Conservation (phyloP, 2,113 vertebrate species). For the Megaceryle maxima region DNA sequence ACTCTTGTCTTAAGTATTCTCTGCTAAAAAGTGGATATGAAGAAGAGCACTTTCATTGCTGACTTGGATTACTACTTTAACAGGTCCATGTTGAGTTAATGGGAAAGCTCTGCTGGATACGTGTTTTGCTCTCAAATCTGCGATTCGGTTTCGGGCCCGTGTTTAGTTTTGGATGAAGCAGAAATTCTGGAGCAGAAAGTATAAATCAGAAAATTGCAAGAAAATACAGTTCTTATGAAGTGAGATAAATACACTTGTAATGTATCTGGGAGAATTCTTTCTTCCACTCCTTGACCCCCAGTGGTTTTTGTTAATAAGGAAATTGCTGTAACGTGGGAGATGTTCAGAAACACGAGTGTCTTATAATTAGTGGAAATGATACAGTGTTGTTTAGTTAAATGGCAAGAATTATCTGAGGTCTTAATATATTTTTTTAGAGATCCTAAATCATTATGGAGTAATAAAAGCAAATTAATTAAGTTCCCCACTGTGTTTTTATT, state of each 20-base stretch:
- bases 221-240: background rate
- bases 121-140: background rate
- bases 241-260: background rate
- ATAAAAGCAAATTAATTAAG: slow-evolving; percentile 52
- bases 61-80: background rate
- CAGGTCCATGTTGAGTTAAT: background rate
- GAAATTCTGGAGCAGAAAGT: background rate
- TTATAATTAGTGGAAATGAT: background rate
- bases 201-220: slow-evolving; percentile 25
- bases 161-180: slow-evolving; percentile 29
- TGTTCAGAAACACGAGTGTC: background rate
- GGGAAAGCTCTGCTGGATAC: background rate
- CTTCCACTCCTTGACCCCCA: background rate
- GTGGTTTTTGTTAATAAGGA: background rate
- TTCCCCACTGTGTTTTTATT: slow-evolving; percentile 18
- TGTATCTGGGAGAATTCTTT: background rate
- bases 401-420: background rate
- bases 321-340: background rate
- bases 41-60: background rate
- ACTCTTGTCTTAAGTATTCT: background rate
- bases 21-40: background rate
- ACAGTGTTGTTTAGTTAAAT: background rate
- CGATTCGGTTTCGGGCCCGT: background rate
- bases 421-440: background rate
- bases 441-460: background rate